Evolutionary conservation across 2,888 invertebrate species (phyloP).

Genomic region (Eueremaeus valkanovi): DNA sequence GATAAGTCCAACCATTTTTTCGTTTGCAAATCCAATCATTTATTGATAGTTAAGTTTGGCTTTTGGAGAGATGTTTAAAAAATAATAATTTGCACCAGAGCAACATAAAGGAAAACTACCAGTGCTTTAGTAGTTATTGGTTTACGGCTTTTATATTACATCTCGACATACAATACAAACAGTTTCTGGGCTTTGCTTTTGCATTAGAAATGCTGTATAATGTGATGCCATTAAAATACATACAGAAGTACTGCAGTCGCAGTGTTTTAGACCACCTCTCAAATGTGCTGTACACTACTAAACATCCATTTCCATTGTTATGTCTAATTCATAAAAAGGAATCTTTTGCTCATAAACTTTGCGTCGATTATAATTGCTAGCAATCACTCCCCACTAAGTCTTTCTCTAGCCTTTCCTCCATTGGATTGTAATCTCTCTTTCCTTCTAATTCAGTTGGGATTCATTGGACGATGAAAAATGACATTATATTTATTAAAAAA

Average conservation of each 20-base stretch:
- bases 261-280: too few species aligned
- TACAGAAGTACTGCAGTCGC: too few species aligned
- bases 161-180: background rate
- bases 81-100: background rate
- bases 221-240: too few species aligned
- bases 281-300: too few species aligned
- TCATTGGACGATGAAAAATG: conserved; percentile 17
- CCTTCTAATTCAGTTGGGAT: background rate
- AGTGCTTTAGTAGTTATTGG: background rate
- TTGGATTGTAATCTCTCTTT: background rate
- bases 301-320: too few species aligned
- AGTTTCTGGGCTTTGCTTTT: too few species aligned
- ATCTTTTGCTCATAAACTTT: background rate
- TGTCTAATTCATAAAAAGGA: background rate
- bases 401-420: too few species aligned
- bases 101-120: background rate
- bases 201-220: too few species aligned
- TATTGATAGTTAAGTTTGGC: background rate
- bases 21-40: background rate
- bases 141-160: background rate
- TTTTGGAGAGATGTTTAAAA: background rate
- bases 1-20: background rate
- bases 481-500: conserved; percentile 7
- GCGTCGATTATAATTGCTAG: background rate
- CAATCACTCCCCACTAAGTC: too few species aligned